Conservation (phyloP, 2,888 invertebrate genomes). For the Pandemis corylana region DNA sequence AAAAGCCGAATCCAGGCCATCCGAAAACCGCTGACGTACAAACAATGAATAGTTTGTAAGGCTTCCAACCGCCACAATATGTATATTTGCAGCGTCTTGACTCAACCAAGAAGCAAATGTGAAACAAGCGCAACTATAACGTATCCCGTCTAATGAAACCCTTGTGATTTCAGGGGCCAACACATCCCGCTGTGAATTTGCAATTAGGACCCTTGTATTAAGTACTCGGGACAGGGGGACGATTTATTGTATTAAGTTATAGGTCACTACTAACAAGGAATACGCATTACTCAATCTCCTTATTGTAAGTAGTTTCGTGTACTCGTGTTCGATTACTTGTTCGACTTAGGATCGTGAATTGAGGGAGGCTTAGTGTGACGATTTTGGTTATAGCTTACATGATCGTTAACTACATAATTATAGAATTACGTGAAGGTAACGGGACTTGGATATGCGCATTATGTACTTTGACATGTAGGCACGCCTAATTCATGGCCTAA, state of each 20-base stretch:
- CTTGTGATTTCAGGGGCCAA: constrained; percentile 41
- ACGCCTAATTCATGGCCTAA: too few species aligned
- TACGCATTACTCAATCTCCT: constrained; percentile 38
- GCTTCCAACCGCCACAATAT: neutral
- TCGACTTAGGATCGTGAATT: constrained; percentile 44
- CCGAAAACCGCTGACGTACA: neutral
- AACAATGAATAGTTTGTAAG: neutral
- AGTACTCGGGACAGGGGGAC: constrained; percentile 45
- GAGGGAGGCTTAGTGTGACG: constrained; percentile 4
- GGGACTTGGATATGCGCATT: neutral
- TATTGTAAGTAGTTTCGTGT: constrained; percentile 14
- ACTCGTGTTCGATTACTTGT: constrained; percentile 3
- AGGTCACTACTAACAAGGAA: constrained; percentile 36
- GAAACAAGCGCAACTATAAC: constrained; percentile 36
- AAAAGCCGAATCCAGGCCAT: neutral
- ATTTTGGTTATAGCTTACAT: constrained; percentile 14
- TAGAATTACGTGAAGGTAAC: neutral
- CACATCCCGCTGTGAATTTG: constrained; percentile 46
- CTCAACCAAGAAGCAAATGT: constrained; percentile 28
- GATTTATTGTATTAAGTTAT: constrained; percentile 46
- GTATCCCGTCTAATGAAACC: constrained; percentile 41
- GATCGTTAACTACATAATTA: neutral
- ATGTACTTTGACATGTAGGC: too few species aligned
- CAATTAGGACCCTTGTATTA: constrained; percentile 48
- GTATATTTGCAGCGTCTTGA: neutral